Conservation (phyloP, 2,888 invertebrate genomes). For the Eristalis tenax region DNA sequence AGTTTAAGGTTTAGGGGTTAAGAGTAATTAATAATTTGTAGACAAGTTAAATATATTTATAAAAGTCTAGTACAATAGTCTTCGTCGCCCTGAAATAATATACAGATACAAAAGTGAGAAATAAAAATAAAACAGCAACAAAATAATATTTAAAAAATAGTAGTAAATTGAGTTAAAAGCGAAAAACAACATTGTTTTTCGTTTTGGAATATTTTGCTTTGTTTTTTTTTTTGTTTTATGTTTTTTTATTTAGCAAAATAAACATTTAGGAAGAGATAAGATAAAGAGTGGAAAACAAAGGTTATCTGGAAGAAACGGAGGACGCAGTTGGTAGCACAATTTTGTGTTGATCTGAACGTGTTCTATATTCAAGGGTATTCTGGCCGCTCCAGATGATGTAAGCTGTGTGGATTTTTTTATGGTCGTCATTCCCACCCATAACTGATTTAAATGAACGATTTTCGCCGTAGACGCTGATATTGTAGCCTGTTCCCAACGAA, state of each 20-base stretch:
- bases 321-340: slow-evolving; percentile 21
- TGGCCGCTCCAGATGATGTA: too few relatives aligned
- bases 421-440: too few relatives aligned
- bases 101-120: slow-evolving; percentile 81
- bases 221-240: neutral
- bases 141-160: slow-evolving; percentile 59
- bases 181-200: slow-evolving; percentile 41
- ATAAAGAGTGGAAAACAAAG: slow-evolving; percentile 27
- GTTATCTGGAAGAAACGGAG: neutral
- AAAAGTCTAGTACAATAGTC: slow-evolving; percentile 84
- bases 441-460: too few relatives aligned
- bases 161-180: slow-evolving; percentile 55
- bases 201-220: slow-evolving; percentile 1
- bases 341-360: neutral
- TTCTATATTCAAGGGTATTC: neutral
- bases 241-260: slow-evolving; percentile 34
- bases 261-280: slow-evolving; percentile 32
- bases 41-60: slow-evolving; percentile 70
- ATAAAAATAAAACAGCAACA: slow-evolving; percentile 69
- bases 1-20: slow-evolving; percentile 48
- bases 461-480: too few relatives aligned
- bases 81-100: slow-evolving; percentile 85
- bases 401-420: neutral
- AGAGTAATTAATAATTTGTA: slow-evolving; percentile 55
- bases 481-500: too few relatives aligned